phyloP scores from a whole-genome alignment of 2,113 vertebrate species.

The Pycnonotus jocosus region DNA sequence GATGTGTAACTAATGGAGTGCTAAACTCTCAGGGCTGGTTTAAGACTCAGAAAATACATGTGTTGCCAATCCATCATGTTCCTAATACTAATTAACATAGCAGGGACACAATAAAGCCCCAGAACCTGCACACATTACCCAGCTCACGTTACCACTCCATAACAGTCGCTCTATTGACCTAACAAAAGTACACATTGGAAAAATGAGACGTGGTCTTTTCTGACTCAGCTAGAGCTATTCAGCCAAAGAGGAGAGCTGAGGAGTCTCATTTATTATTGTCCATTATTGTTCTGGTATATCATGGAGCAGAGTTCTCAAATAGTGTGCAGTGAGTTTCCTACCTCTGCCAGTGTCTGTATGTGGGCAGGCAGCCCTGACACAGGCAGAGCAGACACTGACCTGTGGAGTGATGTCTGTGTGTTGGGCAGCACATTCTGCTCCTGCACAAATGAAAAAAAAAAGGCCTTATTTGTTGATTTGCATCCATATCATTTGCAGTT shows the following conservation, averaged over 20 bases:
- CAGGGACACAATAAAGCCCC: conserved; percentile 80
- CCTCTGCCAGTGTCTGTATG: neutral
- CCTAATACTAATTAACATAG: conserved; percentile 90
- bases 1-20: conserved; percentile 80
- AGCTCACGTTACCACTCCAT: conserved; percentile 75
- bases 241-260: neutral
- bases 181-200: conserved; percentile 23
- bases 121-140: conserved; percentile 72
- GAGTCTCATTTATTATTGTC: neutral
- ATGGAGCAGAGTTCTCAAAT: neutral
- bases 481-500: neutral
- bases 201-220: neutral
- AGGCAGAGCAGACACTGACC: neutral
- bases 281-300: neutral
- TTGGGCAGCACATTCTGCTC: neutral
- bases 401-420: fast-evolving
- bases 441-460: neutral
- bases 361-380: neutral
- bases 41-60: conserved; percentile 79
- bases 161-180: conserved; percentile 62
- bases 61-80: conserved; percentile 88
- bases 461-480: neutral
- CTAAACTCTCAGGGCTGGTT: conserved; percentile 81
- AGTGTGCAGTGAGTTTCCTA: neutral
- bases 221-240: neutral